phyloP scores from a whole-genome alignment of 2,888 invertebrate species.

The Spisula subtruncata region DNA sequence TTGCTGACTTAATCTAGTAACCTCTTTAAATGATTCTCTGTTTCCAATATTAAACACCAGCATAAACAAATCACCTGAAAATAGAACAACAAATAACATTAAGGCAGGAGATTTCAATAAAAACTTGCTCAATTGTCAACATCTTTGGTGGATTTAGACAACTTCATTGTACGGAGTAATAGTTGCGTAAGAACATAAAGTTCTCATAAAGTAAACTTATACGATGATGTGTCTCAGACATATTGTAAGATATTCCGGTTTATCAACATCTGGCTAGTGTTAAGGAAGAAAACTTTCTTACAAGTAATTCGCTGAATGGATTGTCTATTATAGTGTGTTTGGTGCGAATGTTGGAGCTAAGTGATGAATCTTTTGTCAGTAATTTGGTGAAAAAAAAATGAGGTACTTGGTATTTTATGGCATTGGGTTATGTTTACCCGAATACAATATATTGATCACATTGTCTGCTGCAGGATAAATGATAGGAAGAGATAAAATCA shows the following conservation, averaged over 20 bases:
- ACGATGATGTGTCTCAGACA: neutral
- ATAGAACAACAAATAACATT: neutral
- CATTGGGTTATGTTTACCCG: neutral
- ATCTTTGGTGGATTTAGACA: neutral
- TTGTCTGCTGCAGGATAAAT: constrained; percentile 10
- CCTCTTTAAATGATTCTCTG: constrained; percentile 86
- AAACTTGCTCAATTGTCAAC: neutral
- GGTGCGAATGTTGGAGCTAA: too few relatives aligned
- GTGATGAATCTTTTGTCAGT: neutral
- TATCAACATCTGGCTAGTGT: neutral
- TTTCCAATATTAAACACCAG: constrained; percentile 86
- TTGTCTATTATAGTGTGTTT: neutral
- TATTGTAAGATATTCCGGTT: neutral
- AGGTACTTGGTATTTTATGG: neutral
- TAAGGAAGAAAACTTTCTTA: neutral
- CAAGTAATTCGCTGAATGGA: neutral
- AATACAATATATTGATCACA: neutral
- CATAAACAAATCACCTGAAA: constrained; percentile 89
- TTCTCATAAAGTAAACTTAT: neutral
- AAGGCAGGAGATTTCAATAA: neutral
- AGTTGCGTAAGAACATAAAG: neutral
- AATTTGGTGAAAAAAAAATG: neutral
- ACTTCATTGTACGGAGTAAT: neutral
- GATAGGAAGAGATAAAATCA: neutral
- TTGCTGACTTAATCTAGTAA: constrained; percentile 84